Evolutionary conservation across 2,888 invertebrate species (phyloP).

Genomic region (Aphodius granarius): DNA sequence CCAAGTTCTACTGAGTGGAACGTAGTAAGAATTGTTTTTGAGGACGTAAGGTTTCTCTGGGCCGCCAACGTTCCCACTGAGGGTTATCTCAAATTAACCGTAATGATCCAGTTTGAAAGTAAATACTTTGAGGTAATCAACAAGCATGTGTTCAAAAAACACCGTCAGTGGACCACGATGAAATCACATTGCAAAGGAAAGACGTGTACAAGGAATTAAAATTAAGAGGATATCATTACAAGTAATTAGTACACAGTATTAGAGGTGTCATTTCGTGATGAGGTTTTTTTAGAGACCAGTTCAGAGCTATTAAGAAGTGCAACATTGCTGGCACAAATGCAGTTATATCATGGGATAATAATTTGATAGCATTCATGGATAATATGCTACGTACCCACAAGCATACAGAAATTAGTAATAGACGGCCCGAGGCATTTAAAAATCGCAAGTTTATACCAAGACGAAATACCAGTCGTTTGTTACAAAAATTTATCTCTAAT

Average conservation of each 20-base stretch:
- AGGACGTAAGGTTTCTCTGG: slow-evolving; percentile 61
- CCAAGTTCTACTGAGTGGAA: slow-evolving; percentile 45
- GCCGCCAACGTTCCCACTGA: slow-evolving; percentile 59
- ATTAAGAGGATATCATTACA: slow-evolving; percentile 64
- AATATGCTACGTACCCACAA: slow-evolving; percentile 76
- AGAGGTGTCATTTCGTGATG: neutral
- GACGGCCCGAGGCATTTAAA: slow-evolving; percentile 29
- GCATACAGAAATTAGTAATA: slow-evolving; percentile 30
- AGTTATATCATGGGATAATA: slow-evolving; percentile 70
- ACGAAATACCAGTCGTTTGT: slow-evolving; percentile 46
- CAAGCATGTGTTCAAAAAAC: too few species aligned
- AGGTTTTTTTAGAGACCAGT: slow-evolving; percentile 27
- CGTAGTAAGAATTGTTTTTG: slow-evolving; percentile 59
- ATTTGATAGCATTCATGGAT: slow-evolving; percentile 89
- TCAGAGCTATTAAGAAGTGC: slow-evolving; percentile 35
- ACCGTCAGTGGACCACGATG: neutral
- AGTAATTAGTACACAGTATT: neutral
- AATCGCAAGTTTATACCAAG: slow-evolving; percentile 29
- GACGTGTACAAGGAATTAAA: slow-evolving; percentile 70
- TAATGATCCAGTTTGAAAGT: slow-evolving; percentile 39
- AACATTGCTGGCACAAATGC: slow-evolving; percentile 51
- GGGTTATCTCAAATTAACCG: slow-evolving; percentile 36
- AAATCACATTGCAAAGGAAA: slow-evolving; percentile 47
- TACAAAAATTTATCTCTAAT: slow-evolving; percentile 47
- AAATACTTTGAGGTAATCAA: slow-evolving; percentile 43